A percentile compares a stretch with the other conserved stretches of the same genome.
Evolutionary conservation across 2,113 vertebrate species (phyloP).

Genomic region (Potamarius usumacintae): DNA sequence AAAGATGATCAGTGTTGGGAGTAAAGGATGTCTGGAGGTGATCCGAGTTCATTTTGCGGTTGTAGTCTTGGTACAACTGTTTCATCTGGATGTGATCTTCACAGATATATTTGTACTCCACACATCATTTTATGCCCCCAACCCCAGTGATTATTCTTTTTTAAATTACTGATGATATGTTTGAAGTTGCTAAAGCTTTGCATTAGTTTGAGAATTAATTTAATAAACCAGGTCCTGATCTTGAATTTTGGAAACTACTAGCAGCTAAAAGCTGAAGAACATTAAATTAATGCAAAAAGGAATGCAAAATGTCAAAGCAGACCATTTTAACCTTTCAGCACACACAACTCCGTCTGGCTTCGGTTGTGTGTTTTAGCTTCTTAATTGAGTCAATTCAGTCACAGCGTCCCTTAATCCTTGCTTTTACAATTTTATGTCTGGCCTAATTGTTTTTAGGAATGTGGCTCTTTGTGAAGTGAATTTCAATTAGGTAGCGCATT

Average conservation of each 20-base stretch:
- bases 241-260: background rate
- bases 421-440: background rate
- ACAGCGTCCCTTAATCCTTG: background rate
- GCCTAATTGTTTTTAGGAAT: background rate
- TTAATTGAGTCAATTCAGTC: slow-evolving; percentile 10
- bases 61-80: background rate
- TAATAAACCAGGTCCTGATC: background rate
- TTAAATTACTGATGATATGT: background rate
- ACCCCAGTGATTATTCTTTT: background rate
- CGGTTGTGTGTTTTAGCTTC: background rate
- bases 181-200: background rate
- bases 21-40: background rate
- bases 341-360: slow-evolving; percentile 1
- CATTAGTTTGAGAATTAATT: slow-evolving; percentile 10
- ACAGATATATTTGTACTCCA: background rate
- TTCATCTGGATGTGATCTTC: background rate
- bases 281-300: slow-evolving; percentile 7
- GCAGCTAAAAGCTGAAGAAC: background rate
- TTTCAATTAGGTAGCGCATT: background rate
- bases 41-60: background rate
- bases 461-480: slow-evolving; percentile 15
- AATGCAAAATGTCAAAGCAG: slow-evolving; percentile 17
- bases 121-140: background rate
- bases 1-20: background rate
- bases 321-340: slow-evolving; percentile 11